These are phyloP conservation scores for Phoeniculus purpureus DNA, from an alignment of 2,797 vertebrate species.

Conservation along the genomic window DNA sequence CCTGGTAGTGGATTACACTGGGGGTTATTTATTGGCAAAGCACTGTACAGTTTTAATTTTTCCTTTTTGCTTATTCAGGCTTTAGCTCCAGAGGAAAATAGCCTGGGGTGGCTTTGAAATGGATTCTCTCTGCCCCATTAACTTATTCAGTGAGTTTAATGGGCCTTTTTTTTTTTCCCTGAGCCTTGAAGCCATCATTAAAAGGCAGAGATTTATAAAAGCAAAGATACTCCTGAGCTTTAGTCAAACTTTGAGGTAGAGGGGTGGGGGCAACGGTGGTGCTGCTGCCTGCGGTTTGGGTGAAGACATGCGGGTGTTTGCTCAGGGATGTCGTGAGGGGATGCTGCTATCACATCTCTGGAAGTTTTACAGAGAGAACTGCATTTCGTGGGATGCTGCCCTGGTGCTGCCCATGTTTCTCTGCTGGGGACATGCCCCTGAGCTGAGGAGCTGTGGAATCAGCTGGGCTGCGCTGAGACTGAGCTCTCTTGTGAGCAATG, in stretches of 20 bases:
- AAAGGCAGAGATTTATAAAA: slow-evolving; percentile 84
- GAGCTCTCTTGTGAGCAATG: rapidly evolving
- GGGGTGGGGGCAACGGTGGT: background rate
- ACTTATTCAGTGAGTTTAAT: slow-evolving; percentile 86
- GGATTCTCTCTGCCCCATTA: slow-evolving; percentile 86
- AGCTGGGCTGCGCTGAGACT: background rate
- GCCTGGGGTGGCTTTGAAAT: slow-evolving; percentile 82
- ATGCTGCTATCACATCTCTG: background rate
- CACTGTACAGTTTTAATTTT: slow-evolving; percentile 76
- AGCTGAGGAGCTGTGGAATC: background rate
- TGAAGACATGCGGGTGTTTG: background rate
- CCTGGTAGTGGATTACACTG: slow-evolving; percentile 60
- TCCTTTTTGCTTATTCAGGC: slow-evolving; percentile 83
- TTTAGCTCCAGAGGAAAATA: slow-evolving; percentile 82
- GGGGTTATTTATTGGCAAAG: slow-evolving; percentile 77
- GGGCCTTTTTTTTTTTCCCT: slow-evolving; percentile 77
- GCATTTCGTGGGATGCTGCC: background rate
- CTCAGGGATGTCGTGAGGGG: background rate
- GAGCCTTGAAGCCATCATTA: slow-evolving; percentile 82
- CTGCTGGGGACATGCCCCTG: background rate
- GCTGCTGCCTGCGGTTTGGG: background rate
- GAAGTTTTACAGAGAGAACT: rapidly evolving
- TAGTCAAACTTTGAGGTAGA: slow-evolving; percentile 76
- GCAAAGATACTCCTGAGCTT: slow-evolving; percentile 77
- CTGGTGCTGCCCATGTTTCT: background rate